Base-by-base conservation (phyloP, 2,113 vertebrate species). In the Crypturellus undulatus region DNA sequence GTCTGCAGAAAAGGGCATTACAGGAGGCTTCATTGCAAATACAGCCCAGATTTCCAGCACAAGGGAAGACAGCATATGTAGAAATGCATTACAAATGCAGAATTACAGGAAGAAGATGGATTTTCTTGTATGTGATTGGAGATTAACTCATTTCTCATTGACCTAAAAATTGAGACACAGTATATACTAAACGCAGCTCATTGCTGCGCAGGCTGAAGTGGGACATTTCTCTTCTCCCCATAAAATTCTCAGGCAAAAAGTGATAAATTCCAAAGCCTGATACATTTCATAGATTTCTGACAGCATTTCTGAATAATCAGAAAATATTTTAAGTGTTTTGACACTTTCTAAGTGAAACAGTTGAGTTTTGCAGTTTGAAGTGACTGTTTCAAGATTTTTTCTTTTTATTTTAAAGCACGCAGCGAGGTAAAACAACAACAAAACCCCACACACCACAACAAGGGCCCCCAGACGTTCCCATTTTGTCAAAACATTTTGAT, bases 131-230 rank as follows among this genome's bases (percentile, higher is more conserved):
- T 8, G 2, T 2, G 3, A 22, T 2, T 6, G 2, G 51, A 42
- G 14, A 59, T 34, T 40, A 47, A 30, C 54, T 63, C n/a, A 0
- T 13, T 36, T 36, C 56, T 43, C 76, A 43, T 1, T 26, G n/a
- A 18, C 6, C n/a, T 4, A 4, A 56, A 28, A 6, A 49, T 5
- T 1, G 1, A 32, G 45, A 63, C 36, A 68, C 32, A n/a, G n/a
- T 26, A 8, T 56, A 28, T 0, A 43, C 13, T 32, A 70, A 56
- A 3, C 0, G 0, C 5, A 3, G 38, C 11, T 71, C 45, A 4
- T 49, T 21, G 9, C 32, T 56, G 0, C 0, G 1, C 1, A 34
- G 72, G 11, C 49, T 82, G 34, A 62, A 14, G 0, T 0, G 2
- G 32, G 40, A 42, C 3, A 30, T 16, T 20, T 25, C 17, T 34